Base-by-base conservation (phyloP, 2,113 vertebrate genomes). In the Anguilla rostrata region DNA sequence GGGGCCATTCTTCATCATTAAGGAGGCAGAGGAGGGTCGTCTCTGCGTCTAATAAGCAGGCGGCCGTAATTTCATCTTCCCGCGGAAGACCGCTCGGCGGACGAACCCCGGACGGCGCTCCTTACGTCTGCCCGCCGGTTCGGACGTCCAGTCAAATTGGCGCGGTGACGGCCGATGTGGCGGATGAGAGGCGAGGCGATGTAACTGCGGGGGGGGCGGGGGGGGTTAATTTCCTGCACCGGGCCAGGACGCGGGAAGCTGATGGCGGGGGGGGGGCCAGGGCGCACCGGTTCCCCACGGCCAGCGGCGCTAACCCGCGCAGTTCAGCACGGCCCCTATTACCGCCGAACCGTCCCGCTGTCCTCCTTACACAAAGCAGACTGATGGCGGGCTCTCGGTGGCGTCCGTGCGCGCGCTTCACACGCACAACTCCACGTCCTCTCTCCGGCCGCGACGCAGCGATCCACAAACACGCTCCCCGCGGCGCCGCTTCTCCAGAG, bases 1-100 rank as follows among this genome's bases (percentile, higher is more conserved):
- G 46, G 60, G 75, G 39, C 82, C 46, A 87, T 86, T 87, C 81
- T 82, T 85, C 83, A 84, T 88, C 86, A 89, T 90, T 90, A 90
- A 90, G 87, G 39, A 85, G 85, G 83, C 83, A 89, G 83, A 66
- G 82, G 79, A 39, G 80, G 34, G 84, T n/a, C 56, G 80, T 83
- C 46, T 80, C 60, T 75, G 81, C 81, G 75, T 88, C 84, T 88
- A 89, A 89, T 86, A 89, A 89, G 89, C 82, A 87, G 86, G 60
- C 26, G 71, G 34, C 29, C 86, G 84, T 87, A 88, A 86, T 89
- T 86, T 79, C 87, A 91, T 89, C 82, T 88, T 83, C 86, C 84
- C 75, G 12, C 49, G 56, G 53, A 82, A 86, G 46, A 87, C 81
- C 83, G 34, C 66, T 84, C 78, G 26, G 46, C 88, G 85, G 82